Conservation (phyloP, 2,113 vertebrate genomes). For the Corydoras sp. region DNA sequence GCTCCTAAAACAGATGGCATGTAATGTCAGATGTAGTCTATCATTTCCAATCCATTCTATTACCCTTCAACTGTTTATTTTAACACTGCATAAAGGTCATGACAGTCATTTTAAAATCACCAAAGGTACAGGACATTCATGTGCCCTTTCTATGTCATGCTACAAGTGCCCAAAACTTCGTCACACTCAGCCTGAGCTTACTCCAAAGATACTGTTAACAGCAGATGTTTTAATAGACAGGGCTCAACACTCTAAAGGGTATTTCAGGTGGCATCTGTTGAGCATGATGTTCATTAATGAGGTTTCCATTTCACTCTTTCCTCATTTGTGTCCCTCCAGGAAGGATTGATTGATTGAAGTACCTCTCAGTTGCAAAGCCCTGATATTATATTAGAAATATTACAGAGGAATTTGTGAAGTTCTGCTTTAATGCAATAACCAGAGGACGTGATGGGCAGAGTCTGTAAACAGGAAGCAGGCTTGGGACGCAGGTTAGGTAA, state of each 20-base stretch:
- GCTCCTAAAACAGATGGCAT: constrained; percentile 47
- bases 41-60: constrained; percentile 39
- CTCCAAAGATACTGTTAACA: constrained; percentile 25
- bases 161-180: constrained; percentile 36
- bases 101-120: constrained; percentile 40
- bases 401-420: neutral
- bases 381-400: constrained; percentile 22
- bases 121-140: constrained; percentile 36
- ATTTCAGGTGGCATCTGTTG: constrained; percentile 9
- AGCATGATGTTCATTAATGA: constrained; percentile 13
- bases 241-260: constrained; percentile 6
- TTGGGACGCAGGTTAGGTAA: no score
- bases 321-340: constrained; percentile 4
- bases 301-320: constrained; percentile 10
- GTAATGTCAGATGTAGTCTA: constrained; percentile 37
- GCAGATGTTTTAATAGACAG: neutral
- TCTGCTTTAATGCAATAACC: no score
- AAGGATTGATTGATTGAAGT: constrained; percentile 14
- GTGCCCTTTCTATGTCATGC: constrained; percentile 43
- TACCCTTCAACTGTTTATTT: constrained; percentile 42
- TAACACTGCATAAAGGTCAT: constrained; percentile 43
- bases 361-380: constrained; percentile 23
- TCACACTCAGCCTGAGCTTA: constrained; percentile 27
- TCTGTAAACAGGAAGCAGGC: no score
- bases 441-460: no score